Percentiles rank a stretch among this genome's conserved stretches.
Conservation (phyloP, 2,113 vertebrate genomes). For the Osmerus mordax region DNA sequence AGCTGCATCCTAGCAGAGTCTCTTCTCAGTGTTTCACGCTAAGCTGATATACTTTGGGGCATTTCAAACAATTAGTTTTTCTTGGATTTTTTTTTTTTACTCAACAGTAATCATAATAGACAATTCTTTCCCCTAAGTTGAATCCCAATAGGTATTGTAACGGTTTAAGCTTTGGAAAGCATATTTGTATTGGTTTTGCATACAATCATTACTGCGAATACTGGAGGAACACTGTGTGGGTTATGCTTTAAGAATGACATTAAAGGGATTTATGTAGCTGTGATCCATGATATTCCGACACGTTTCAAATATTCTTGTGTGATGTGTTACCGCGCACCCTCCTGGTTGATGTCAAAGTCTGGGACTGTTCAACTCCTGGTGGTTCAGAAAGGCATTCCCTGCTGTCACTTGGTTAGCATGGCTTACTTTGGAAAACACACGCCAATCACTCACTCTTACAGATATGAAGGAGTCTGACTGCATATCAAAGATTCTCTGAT, state of each 20-base stretch:
- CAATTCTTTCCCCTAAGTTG: no score
- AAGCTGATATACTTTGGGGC: slow-evolving; percentile 14
- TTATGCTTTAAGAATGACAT: no score
- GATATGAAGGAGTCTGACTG: slow-evolving; percentile 27
- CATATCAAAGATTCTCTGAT: no score
- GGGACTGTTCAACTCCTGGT: slow-evolving; percentile 36
- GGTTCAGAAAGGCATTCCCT: slow-evolving; percentile 33
- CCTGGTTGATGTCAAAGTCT: slow-evolving; percentile 26
- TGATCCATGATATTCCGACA: no score
- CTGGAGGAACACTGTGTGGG: no score
- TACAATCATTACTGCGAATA: no score
- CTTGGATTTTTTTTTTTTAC: slow-evolving; percentile 46
- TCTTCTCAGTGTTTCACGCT: neutral
- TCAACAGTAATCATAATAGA: slow-evolving; percentile 49
- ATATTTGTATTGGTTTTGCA: no score
- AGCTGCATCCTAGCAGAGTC: slow-evolving; percentile 17
- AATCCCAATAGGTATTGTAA: no score
- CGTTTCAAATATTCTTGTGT: no score
- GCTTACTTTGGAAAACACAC: slow-evolving; percentile 44
- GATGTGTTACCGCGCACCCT: slow-evolving; percentile 26
- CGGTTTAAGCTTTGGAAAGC: no score
- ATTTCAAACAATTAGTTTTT: slow-evolving; percentile 17
- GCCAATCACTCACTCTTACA: slow-evolving; percentile 31
- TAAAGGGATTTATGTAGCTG: no score
- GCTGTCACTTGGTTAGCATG: slow-evolving; percentile 51